phyloP scores from a whole-genome alignment of 2,888 invertebrate genomes.

The Ctenicera cuprea region DNA sequence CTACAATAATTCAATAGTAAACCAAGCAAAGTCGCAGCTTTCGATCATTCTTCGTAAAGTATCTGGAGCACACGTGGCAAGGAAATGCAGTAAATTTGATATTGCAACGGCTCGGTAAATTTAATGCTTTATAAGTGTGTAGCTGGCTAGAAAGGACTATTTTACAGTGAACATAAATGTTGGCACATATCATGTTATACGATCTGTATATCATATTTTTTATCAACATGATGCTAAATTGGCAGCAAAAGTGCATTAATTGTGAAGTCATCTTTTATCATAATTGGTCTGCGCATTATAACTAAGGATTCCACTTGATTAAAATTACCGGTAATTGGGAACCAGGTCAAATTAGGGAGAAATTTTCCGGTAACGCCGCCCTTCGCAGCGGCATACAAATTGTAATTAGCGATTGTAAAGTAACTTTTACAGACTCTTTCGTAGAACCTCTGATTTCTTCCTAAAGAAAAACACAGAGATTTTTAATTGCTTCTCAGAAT shows the following conservation, averaged over 20 bases:
- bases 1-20: constrained; percentile 48
- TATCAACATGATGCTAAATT: not conserved
- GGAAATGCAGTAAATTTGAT: constrained; percentile 48
- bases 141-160: constrained; percentile 24
- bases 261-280: not conserved
- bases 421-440: constrained; percentile 7
- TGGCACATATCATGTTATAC: not conserved
- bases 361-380: constrained; percentile 13
- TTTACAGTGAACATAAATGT: constrained; percentile 31
- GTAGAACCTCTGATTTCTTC: not conserved
- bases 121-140: constrained; percentile 39
- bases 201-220: not conserved
- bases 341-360: constrained; percentile 15
- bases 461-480: constrained; percentile 27
- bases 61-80: constrained; percentile 37
- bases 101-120: constrained; percentile 38
- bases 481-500: constrained; percentile 29
- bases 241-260: too few relatives aligned
- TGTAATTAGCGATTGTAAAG: constrained; percentile 28
- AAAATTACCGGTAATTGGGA: constrained; percentile 20
- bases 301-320: constrained; percentile 26
- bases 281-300: constrained; percentile 1
- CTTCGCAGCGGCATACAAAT: constrained; percentile 18
- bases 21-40: constrained; percentile 40
- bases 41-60: constrained; percentile 45